Percentiles rank a stretch among this genome's conserved stretches.
phyloP scores from a whole-genome alignment of 2,797 vertebrate genomes.

The Podarcis siculus region DNA sequence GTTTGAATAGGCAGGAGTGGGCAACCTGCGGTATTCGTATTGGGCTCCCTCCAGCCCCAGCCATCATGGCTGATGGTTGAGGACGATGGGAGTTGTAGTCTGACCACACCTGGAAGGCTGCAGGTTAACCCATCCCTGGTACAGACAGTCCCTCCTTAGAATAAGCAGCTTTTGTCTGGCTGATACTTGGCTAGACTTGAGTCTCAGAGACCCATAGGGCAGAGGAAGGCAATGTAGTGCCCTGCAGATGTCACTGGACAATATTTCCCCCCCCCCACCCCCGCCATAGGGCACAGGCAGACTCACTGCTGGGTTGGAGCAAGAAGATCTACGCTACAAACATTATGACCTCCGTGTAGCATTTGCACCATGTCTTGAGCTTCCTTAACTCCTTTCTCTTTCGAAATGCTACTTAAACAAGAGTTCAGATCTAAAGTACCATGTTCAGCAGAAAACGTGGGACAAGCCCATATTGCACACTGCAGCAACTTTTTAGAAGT shows the following conservation, averaged over 20 bases:
- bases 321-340: constrained; percentile 9
- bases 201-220: neutral
- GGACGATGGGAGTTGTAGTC: neutral
- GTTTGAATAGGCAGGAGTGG: neutral
- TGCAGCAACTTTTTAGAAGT: neutral
- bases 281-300: neutral
- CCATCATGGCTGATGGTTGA: neutral
- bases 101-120: neutral
- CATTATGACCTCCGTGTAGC: neutral
- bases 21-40: neutral
- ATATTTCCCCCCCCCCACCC: neutral
- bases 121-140: too few species aligned
- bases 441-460: neutral
- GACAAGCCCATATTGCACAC: neutral
- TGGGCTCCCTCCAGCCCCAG: neutral
- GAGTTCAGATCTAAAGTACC: constrained; percentile 13
- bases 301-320: constrained; percentile 1
- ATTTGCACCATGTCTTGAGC: constrained; percentile 57
- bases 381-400: constrained; percentile 39
- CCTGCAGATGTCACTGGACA: too few species aligned
- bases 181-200: constrained; percentile 25
- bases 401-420: neutral
- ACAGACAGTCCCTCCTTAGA: constrained; percentile 22
- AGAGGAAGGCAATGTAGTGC: too few species aligned
- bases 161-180: constrained; percentile 7